Evolutionary conservation across 2,113 vertebrate species (phyloP).

Genomic region (Limanda limanda): DNA sequence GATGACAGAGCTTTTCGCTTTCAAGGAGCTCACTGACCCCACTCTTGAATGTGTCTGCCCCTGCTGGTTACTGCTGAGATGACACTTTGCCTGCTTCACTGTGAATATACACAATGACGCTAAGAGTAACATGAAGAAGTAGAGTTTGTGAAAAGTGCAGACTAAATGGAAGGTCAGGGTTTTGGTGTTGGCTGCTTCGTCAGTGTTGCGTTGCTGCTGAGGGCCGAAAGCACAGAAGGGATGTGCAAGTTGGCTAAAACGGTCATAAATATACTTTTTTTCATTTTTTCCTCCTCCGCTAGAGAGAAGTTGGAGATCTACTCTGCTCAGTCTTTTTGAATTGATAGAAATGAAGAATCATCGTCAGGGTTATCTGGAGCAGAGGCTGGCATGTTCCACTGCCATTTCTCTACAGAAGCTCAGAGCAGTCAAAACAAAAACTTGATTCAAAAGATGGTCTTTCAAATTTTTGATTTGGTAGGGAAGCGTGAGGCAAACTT

Average conservation of each 20-base stretch:
- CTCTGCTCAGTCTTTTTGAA: too few species aligned
- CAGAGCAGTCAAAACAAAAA: too few species aligned
- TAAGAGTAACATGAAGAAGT: neutral
- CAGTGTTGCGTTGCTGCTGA: slow-evolving; percentile 19
- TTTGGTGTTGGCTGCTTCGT: slow-evolving; percentile 1
- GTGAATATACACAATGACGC: neutral
- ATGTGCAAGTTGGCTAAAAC: neutral
- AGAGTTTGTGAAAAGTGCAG: slow-evolving; percentile 21
- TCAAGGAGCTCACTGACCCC: slow-evolving; percentile 22
- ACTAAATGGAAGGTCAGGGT: slow-evolving; percentile 10
- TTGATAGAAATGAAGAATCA: too few species aligned
- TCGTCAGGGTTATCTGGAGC: too few species aligned
- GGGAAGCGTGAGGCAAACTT: neutral
- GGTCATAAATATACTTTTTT: slow-evolving; percentile 9
- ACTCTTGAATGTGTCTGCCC: slow-evolving; percentile 9
- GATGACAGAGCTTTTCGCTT: slow-evolving; percentile 8
- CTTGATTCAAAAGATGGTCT: too few species aligned
- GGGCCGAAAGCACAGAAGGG: neutral
- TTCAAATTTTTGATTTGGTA: too few species aligned
- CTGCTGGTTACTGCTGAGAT: slow-evolving; percentile 36
- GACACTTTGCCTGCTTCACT: neutral
- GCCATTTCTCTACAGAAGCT: too few species aligned
- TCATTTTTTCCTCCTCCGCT: neutral
- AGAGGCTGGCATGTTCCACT: too few species aligned
- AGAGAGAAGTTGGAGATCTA: slow-evolving; percentile 4